Evolutionary conservation across 2,113 vertebrate genomes (phyloP), one percentile per base, ranked within the genome.

Genomic region (Otolemur garnettii): DNA sequence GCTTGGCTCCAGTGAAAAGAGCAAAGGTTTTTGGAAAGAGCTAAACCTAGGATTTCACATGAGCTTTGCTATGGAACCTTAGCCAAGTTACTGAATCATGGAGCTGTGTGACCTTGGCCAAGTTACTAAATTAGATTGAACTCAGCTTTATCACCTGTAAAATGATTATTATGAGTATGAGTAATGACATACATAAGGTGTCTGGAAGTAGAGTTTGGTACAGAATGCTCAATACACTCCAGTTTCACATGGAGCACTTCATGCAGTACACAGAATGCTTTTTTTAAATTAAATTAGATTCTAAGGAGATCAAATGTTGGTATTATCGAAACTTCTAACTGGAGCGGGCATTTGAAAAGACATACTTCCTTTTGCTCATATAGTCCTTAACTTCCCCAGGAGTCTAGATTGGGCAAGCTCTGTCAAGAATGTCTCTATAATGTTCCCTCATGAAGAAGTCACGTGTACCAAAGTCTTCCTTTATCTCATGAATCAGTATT

Each of bases 11-110:
- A 80, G 62, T 38, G 45, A 96, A 94, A 88, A 94, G 35, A 83
- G 45, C 89, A 95, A 94, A 93, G 86, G 59, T 91, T 89, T 90
- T 90, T 91, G 9, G 45, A 89, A 88, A 35, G 19, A 94, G 62
- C 55, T 83, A 95, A 80, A 62, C 19, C 35, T n/a, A 68, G 71
- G 45, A 71, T 90, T 89, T 92, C 89, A 89, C 19, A 30, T 72
- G 33, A 79, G 14, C 53, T 87, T 19, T 83, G n/a, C 19, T 24
- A 0, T 68, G 66, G 81, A 81, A 83, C 12, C 53, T 86, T 50
- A 57, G 45, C 71, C 74, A 85, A 74, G 69, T 82, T 91, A 89
- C 17, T 82, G 22, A 94, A 93, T 89, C n/a, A 55, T 42, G 53
- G 28, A 82, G 50, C 59, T 94, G 42, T 79, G 38, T 86, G 60